These are phyloP conservation scores for Machaerirhynchus nigripectus DNA, from an alignment of 2,113 vertebrate genomes.

Conservation along the genomic window DNA sequence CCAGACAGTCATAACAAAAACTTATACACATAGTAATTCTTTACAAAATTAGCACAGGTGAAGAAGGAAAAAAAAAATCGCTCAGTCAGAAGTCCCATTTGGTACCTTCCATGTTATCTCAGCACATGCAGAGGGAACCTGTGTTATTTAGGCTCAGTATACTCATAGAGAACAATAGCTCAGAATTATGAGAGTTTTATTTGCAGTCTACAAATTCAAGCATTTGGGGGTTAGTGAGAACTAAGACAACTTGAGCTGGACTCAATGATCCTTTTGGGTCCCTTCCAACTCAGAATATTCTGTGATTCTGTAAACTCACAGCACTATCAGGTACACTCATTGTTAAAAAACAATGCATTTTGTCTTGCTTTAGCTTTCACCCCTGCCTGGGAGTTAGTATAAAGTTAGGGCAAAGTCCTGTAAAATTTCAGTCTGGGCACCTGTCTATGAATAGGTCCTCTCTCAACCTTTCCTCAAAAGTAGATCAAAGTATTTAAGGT, in stretches of 20 bases:
- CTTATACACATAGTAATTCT: neutral
- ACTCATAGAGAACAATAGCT: neutral
- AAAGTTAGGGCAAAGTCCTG: neutral
- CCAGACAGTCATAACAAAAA: neutral
- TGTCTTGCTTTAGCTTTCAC: neutral
- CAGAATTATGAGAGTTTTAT: neutral
- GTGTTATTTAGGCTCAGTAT: neutral
- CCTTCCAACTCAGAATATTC: neutral
- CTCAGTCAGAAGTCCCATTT: neutral
- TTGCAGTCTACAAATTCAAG: neutral
- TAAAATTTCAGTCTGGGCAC: neutral
- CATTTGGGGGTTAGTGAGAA: neutral
- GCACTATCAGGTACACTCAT: neutral
- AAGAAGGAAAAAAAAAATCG: neutral
- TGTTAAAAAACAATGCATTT: neutral
- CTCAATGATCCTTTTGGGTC: neutral
- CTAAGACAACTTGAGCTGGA: neutral
- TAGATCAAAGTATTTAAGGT: neutral
- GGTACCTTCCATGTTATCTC: neutral
- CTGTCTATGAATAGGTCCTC: neutral
- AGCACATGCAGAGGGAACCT: neutral
- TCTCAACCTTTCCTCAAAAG: neutral
- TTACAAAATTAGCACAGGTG: neutral
- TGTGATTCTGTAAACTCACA: neutral
- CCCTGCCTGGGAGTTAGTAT: neutral